phyloP scores from a whole-genome alignment of 2,888 invertebrate genomes.

The Vannuccia rotundouncinata region DNA sequence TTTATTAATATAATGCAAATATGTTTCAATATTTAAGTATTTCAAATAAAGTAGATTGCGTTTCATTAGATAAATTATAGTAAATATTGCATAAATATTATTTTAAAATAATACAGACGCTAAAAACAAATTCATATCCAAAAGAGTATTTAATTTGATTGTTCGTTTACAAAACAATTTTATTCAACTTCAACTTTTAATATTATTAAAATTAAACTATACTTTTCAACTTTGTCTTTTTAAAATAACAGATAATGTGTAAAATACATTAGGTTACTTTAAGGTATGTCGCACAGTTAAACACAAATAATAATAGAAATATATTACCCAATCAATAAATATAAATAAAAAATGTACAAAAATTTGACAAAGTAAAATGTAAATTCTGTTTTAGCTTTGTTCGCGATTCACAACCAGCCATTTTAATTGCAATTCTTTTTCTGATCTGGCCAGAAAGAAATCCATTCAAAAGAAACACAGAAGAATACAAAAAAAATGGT shows the following conservation, averaged over 20 bases:
- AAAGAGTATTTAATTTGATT: too few species aligned
- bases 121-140: too few species aligned
- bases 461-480: constrained; percentile 50
- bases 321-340: constrained; percentile 35
- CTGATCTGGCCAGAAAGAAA: constrained; percentile 72
- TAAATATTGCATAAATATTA: too few species aligned
- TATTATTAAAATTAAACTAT: too few species aligned
- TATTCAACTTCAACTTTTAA: too few species aligned
- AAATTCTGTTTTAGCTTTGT: not conserved
- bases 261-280: constrained; percentile 13
- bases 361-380: not conserved
- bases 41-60: too few species aligned
- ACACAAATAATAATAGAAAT: not conserved
- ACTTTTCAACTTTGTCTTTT: not conserved
- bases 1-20: too few species aligned
- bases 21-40: too few species aligned
- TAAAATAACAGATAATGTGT: not conserved
- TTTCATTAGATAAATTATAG: too few species aligned
- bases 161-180: too few species aligned
- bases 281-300: constrained; percentile 11
- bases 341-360: too few species aligned
- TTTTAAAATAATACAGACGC: too few species aligned
- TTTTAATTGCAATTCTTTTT: constrained; percentile 73
- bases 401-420: constrained; percentile 62
- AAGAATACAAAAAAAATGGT: not conserved